Percentiles rank a stretch among this genome's conserved stretches.
These are phyloP conservation scores for Charadrius vociferus DNA, from an alignment of 2,113 vertebrate species.

Conservation along the genomic window DNA sequence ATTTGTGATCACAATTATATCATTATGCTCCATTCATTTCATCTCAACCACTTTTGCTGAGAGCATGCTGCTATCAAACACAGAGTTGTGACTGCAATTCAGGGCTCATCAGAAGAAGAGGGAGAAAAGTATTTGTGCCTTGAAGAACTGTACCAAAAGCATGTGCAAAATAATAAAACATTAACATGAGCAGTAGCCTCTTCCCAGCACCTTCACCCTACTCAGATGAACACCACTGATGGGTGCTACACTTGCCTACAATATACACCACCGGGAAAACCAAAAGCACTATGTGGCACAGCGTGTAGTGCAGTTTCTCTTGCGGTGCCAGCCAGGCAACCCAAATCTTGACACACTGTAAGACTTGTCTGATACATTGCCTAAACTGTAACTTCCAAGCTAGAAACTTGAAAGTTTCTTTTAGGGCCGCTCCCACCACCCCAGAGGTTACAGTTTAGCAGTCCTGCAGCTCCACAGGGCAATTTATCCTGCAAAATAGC, in stretches of 20 bases:
- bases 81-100: background rate
- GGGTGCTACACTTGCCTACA: background rate
- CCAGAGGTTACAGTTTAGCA: background rate
- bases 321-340: background rate
- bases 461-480: background rate
- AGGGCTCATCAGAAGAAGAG: background rate
- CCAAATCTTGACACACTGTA: background rate
- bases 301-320: fast-evolving
- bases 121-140: background rate
- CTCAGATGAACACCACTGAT: fast-evolving
- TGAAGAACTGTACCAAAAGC: background rate
- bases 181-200: background rate
- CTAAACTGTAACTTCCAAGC: background rate
- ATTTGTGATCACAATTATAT: background rate
- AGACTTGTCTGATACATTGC: background rate
- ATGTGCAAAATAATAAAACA: background rate
- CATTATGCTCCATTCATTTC: background rate
- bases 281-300: background rate
- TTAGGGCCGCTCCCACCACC: background rate
- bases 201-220: background rate
- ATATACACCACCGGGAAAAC: background rate
- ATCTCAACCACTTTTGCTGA: fast-evolving
- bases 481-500: background rate
- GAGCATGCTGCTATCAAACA: background rate
- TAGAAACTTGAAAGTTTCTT: background rate